A percentile compares a stretch with the other conserved stretches of the same genome.
Conservation (phyloP, 2,113 vertebrate species). For the Ardeotis arabs region DNA sequence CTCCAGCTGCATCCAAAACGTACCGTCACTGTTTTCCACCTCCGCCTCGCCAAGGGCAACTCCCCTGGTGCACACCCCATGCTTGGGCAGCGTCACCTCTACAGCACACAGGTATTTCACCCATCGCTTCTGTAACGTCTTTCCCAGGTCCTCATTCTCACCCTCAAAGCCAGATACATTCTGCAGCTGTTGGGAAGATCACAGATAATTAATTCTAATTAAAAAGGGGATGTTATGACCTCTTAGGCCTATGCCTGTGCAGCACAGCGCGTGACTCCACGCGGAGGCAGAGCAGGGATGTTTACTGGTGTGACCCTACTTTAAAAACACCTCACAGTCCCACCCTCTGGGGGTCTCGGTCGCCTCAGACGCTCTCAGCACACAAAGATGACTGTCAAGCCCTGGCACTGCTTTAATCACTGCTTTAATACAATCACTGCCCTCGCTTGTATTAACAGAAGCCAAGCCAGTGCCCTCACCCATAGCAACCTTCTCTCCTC, state of each 20-base stretch:
- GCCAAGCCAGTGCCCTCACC: not conserved
- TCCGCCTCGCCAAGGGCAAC: constrained; percentile 65
- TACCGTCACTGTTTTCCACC: constrained; percentile 35
- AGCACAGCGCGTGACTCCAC: not conserved
- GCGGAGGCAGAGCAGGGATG: not conserved
- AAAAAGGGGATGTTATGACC: not conserved
- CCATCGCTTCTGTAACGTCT: not conserved
- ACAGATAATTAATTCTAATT: not conserved
- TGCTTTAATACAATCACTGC: too few relatives aligned
- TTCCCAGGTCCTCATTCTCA: not conserved
- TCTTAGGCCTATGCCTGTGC: not conserved
- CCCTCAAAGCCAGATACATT: constrained; percentile 68
- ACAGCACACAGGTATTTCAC: constrained; percentile 76
- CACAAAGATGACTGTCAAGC: not conserved
- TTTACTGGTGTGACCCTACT: not conserved
- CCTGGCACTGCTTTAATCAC: not conserved
- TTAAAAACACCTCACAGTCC: not conserved
- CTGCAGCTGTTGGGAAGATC: constrained; percentile 70
- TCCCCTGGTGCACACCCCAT: constrained; percentile 51
- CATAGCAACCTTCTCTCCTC: not conserved
- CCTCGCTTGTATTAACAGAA: not conserved
- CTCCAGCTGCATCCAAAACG: not conserved
- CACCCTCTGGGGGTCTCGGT: not conserved
- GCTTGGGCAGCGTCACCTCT: constrained; percentile 68
- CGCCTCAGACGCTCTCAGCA: not conserved